Percentiles rank a stretch among this genome's conserved stretches.
phyloP scores from a whole-genome alignment of 2,888 invertebrate genomes.

The Ctenicera cuprea region DNA sequence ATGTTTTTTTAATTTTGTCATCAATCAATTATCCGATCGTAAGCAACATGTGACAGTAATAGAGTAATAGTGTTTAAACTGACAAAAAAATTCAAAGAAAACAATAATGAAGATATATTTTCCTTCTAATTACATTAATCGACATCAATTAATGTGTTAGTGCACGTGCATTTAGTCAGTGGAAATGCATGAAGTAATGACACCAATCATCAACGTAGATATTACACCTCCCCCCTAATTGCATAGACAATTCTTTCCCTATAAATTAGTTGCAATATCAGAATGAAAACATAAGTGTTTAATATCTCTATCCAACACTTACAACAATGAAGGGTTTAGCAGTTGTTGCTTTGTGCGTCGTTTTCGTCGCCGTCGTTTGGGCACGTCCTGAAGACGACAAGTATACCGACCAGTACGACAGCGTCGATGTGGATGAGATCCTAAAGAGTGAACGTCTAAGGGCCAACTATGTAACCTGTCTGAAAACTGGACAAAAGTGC shows the following conservation, averaged over 20 bases:
- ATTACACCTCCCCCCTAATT: constrained; percentile 2
- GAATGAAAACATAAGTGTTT: not conserved
- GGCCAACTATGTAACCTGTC: constrained; percentile 69
- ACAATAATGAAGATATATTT: not conserved
- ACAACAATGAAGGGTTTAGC: constrained; percentile 56
- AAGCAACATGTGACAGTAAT: too few species aligned
- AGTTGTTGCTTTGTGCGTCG: constrained; percentile 52
- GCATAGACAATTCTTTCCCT: constrained; percentile 21
- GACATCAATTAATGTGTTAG: not conserved
- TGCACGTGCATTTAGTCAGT: constrained; percentile 6
- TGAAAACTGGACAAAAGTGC: constrained; percentile 80
- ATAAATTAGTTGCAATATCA: constrained; percentile 9
- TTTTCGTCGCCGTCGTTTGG: constrained; percentile 44
- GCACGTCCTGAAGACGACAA: constrained; percentile 59
- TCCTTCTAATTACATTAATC: too few species aligned
- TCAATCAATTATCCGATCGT: too few species aligned
- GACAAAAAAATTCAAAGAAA: too few species aligned
- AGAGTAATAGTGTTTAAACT: too few species aligned
- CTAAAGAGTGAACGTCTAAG: constrained; percentile 79
- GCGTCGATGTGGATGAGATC: constrained; percentile 81
- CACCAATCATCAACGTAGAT: not conserved
- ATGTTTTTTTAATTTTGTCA: too few species aligned
- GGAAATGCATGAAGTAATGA: not conserved
- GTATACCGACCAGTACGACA: constrained; percentile 79
- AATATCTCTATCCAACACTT: not conserved